phyloP scores from a whole-genome alignment of 2,113 vertebrate species.

The Acanthochromis polyacanthus region DNA sequence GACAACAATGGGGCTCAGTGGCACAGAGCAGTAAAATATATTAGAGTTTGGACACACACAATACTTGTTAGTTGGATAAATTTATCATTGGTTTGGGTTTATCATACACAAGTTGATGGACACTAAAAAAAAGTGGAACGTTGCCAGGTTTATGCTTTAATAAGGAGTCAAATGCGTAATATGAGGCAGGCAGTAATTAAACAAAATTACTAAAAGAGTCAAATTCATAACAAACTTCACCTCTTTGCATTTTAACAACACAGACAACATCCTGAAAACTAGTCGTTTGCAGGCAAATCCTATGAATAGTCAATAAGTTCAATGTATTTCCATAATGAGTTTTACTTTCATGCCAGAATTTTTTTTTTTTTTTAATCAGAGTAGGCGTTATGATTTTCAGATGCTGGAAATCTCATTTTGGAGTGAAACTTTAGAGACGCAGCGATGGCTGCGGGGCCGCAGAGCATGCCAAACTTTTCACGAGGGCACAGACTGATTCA shows the following conservation, averaged over 20 bases:
- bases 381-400: constrained; percentile 52
- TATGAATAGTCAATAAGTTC: constrained; percentile 59
- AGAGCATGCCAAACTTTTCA: constrained; percentile 29
- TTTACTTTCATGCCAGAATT: constrained; percentile 52
- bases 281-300: constrained; percentile 10
- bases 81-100: not conserved
- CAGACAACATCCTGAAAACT: not conserved
- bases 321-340: constrained; percentile 54
- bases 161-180: not conserved
- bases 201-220: not conserved
- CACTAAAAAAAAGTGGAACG: too few species aligned
- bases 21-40: not conserved
- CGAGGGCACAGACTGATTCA: constrained; percentile 41
- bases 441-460: constrained; percentile 52
- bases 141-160: not conserved
- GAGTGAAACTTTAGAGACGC: constrained; percentile 30
- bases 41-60: not conserved
- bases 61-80: not conserved
- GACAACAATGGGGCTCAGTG: not conserved
- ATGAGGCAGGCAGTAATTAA: not conserved
- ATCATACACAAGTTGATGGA: not conserved
- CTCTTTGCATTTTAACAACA: not conserved
- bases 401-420: constrained; percentile 33
- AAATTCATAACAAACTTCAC: constrained; percentile 17
- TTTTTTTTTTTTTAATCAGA: constrained; percentile 45